phyloP scores from a whole-genome alignment of 2,888 invertebrate species.

The Drosophila kuntzei region DNA sequence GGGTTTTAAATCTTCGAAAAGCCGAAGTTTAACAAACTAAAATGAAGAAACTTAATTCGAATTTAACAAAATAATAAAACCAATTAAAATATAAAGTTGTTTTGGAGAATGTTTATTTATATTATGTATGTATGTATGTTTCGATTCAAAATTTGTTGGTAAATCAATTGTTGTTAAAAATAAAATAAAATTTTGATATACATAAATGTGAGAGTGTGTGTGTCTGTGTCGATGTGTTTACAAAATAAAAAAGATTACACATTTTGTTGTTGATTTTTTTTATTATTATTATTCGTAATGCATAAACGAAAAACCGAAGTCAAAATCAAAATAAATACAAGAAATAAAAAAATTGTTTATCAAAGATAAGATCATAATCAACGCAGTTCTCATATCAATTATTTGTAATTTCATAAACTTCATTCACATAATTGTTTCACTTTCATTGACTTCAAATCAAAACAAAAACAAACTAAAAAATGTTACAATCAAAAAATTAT shows the following conservation, averaged over 20 bases:
- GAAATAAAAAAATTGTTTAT: conserved; percentile 4
- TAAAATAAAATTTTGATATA: conserved; percentile 34
- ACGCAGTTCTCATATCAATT: conserved; percentile 13
- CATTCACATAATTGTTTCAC: conserved; percentile 2
- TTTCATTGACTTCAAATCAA: conserved; percentile 7
- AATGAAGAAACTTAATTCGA: neutral
- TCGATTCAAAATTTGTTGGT: conserved; percentile 26
- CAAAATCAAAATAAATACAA: conserved; percentile 11
- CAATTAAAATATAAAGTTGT: conserved; percentile 36
- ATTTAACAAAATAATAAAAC: conserved; percentile 44
- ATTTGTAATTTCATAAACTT: conserved; percentile 6
- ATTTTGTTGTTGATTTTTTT: conserved; percentile 27
- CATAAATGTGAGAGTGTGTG: conserved; percentile 8
- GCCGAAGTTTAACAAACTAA: conserved; percentile 7
- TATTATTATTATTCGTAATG: conserved; percentile 27
- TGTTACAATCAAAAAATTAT: conserved; percentile 3
- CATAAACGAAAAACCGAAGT: conserved; percentile 27
- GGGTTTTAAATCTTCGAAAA: conserved; percentile 5
- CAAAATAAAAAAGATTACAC: conserved; percentile 68
- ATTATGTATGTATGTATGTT: conserved; percentile 26
- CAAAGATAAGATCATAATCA: conserved; percentile 15
- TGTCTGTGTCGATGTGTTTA: conserved; percentile 18
- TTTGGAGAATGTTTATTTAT: conserved; percentile 52
- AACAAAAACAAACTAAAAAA: conserved; percentile 23
- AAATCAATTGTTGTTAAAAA: conserved; percentile 25